Percentiles rank a stretch among this genome's conserved stretches.
These are phyloP conservation scores for Hyaena hyaena DNA, from an alignment of 2,113 vertebrate genomes.

Conservation along the genomic window DNA sequence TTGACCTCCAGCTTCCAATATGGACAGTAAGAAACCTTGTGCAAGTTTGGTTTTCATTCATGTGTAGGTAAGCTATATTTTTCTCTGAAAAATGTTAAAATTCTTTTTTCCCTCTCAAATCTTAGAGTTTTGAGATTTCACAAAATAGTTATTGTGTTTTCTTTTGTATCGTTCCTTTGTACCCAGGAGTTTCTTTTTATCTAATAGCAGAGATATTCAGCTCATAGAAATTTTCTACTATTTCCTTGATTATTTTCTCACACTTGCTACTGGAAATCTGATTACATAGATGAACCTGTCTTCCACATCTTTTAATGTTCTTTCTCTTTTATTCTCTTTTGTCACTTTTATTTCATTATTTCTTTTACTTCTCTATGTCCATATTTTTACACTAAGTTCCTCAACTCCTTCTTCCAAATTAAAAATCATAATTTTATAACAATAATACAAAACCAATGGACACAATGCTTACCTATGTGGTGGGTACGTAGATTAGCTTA, in stretches of 20 bases:
- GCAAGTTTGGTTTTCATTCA: constrained; percentile 7
- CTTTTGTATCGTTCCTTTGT: constrained; percentile 23
- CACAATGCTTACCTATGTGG: not conserved
- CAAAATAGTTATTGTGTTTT: not conserved
- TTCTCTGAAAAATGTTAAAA: not conserved
- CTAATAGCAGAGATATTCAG: not conserved
- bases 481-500: not conserved
- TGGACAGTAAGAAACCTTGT: not conserved
- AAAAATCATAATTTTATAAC: not conserved
- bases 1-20: not conserved
- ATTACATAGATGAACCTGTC: not conserved
- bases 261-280: not conserved
- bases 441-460: not conserved
- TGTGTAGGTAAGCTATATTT: constrained; percentile 7
- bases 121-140: constrained; percentile 42
- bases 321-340: constrained; percentile 15
- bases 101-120: not conserved
- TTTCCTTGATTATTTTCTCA: not conserved
- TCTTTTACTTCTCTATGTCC: not conserved
- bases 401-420: constrained; percentile 34
- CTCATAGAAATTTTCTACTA: not conserved
- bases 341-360: not conserved
- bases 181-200: constrained; percentile 21
- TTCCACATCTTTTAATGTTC: not conserved
- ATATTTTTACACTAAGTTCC: constrained; percentile 4